Evolutionary conservation across 2,797 vertebrate species (phyloP), one percentile per base, ranked within the genome.

Genomic region (Parauchenoglanis ngamensis): DNA sequence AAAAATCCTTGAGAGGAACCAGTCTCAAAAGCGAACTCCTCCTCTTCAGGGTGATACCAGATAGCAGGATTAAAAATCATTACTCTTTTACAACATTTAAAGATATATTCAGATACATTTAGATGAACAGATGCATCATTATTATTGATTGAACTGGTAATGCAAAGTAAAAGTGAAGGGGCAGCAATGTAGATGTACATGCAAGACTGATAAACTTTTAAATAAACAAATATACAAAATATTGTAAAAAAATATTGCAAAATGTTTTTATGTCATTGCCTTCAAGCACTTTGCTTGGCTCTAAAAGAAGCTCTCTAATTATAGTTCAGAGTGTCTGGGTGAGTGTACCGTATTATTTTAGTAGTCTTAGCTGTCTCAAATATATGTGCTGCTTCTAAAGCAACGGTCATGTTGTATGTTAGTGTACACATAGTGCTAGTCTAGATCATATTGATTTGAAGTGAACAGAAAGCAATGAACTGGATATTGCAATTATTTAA

Each of bases 321-420:
- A 86, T 86, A 86, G 88, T 78, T 84, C 21, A 44, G 79, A 65
- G 63, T 63, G 70, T 77, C 79, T 77, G 87, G 79, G 61, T 83
- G 81, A 84, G 80, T 84, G 73, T 83, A 70, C 79, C 73, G 10
- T 88, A 78, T 86, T 88, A 89, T 86, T 86, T 88, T 86, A 79
- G 73, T 86, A 63, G 85, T 44, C 85, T 84, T 73, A 84, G 73
- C 73, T 77, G 73, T 72, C 59, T 83, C n/a, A 78, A 85, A 88
- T 78, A 79, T 83, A 61, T 76, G 76, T 31, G 35, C 31, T 83
- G 57, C 21, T 65, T 44, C 40, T 57, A 44, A 40, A 83, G 70
- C 59, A 77, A 28, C 59, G 25, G 31, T 46, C 13, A 23, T 68
- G 23, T 76, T 83, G 59, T 77, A 19, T 61, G n/a, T 10, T 70